A percentile compares a stretch with the other conserved stretches of the same genome.
These are phyloP conservation scores for Mythimna impura DNA, from an alignment of 2,888 invertebrate genomes.

Conservation along the genomic window DNA sequence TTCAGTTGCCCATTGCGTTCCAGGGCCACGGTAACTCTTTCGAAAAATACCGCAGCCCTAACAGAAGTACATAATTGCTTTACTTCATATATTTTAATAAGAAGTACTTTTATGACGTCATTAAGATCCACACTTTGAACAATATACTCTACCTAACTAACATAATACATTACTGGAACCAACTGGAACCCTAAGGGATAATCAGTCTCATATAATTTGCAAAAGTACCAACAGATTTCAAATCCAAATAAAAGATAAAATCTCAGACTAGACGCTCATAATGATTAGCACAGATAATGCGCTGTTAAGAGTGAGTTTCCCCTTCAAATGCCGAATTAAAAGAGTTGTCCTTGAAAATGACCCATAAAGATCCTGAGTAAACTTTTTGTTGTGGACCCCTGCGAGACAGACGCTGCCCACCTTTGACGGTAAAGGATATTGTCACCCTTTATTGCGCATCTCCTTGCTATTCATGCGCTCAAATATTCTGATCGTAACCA, in stretches of 20 bases:
- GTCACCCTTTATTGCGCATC: slow-evolving; percentile 73
- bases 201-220: slow-evolving; percentile 18
- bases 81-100: background rate
- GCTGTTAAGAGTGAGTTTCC: slow-evolving; percentile 44
- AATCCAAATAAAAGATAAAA: slow-evolving; percentile 51
- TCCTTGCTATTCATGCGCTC: slow-evolving; percentile 64
- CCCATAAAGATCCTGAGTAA: slow-evolving; percentile 75
- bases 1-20: too few species aligned
- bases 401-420: slow-evolving; percentile 66
- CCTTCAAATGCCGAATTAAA: slow-evolving; percentile 63
- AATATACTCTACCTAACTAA: background rate
- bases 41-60: too few species aligned
- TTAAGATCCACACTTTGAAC: background rate
- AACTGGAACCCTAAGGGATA: slow-evolving; percentile 2
- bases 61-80: background rate
- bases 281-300: slow-evolving; percentile 53
- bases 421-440: slow-evolving; percentile 74
- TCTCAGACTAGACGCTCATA: slow-evolving; percentile 41
- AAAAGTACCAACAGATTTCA: slow-evolving; percentile 38
- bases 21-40: too few species aligned
- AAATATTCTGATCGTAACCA: slow-evolving; percentile 37
- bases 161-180: slow-evolving; percentile 13
- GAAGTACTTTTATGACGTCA: background rate
- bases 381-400: slow-evolving; percentile 80
- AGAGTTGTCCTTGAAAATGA: slow-evolving; percentile 80